phyloP scores from a whole-genome alignment of 2,113 vertebrate species.

The Strigops habroptila region DNA sequence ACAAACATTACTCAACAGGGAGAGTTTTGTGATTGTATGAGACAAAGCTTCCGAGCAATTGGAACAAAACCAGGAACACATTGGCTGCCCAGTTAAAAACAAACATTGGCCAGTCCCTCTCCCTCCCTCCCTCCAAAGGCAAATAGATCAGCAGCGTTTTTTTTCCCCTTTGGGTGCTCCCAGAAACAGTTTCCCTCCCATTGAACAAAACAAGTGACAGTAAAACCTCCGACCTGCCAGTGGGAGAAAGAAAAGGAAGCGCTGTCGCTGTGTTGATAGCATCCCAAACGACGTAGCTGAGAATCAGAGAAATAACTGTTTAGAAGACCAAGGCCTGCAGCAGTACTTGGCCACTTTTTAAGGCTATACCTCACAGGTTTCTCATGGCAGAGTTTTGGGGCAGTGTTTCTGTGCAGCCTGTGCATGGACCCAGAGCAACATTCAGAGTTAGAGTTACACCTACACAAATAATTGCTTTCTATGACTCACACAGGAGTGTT shows the following conservation, averaged over 20 bases:
- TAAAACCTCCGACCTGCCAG: not conserved
- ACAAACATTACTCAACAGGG: not conserved
- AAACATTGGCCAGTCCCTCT: not conserved
- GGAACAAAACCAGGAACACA: not conserved
- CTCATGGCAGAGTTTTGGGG: not conserved
- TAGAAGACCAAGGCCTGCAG: not conserved
- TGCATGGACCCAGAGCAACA: not conserved
- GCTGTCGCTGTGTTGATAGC: not conserved
- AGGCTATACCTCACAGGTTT: not conserved
- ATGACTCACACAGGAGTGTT: not conserved
- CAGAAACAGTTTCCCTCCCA: not conserved
- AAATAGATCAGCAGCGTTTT: not conserved
- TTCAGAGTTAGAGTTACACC: not conserved
- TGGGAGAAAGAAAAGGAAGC: not conserved
- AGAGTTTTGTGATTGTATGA: not conserved
- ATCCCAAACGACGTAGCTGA: not conserved
- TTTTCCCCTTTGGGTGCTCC: accelerated
- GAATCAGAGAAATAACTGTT: not conserved
- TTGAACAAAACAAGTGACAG: not conserved
- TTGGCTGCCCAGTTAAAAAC: not conserved
- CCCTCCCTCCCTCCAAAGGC: not conserved
- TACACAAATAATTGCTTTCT: not conserved
- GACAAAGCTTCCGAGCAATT: not conserved
- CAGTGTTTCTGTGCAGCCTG: not conserved
- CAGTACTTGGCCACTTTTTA: not conserved